Evolutionary conservation across 2,113 vertebrate species (phyloP), one percentile per base, ranked within the genome.

Genomic region (Origma solitaria): DNA sequence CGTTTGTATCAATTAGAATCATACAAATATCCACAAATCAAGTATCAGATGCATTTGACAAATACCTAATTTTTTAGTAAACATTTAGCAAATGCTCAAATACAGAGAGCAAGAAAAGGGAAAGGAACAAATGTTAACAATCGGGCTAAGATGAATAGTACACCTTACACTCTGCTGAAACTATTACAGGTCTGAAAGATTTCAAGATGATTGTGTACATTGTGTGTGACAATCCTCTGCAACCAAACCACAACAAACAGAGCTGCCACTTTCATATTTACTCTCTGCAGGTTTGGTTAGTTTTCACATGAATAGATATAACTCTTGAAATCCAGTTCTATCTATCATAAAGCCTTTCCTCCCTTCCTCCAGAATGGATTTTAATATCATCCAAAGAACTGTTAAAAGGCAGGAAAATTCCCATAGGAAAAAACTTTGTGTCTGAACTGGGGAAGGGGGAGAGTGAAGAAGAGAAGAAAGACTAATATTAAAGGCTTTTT

Each of bases 361-460:
- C 68, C 56, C 49, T 61, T 84, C 84, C 30, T 86, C 44, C 68
- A 83, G 42, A 91, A 81, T 2, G 58, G 31, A 72, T 95, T 95
- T 94, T 95, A 94, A 64, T 94, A 86, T 42, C 28, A 95, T 56
- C 47, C 45, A 70, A 89, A 71, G 28, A 84, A 83, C 15, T 68
- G 44, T 68, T 84, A 91, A 71, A 94, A 92, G 77, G 49, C 40
- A 94, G 31, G 76, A 89, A 92, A 92, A 79, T 91, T 97, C 89
- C 89, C 91, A 94, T 9, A 87, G 76, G 88, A 94, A 96, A 94
- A 94, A 81, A 33, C 9, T 88, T 57, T 37, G 45, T 64, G 28
- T 72, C 31, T 90, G n/a, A 94, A 53, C 0, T 40, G 28, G 10
- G 10, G 23, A 22, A 23, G 2, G 2, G 4, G 21, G 24, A 17